Conservation (phyloP, 2,797 vertebrate species). For the Synaphobranchus kaupii region DNA sequence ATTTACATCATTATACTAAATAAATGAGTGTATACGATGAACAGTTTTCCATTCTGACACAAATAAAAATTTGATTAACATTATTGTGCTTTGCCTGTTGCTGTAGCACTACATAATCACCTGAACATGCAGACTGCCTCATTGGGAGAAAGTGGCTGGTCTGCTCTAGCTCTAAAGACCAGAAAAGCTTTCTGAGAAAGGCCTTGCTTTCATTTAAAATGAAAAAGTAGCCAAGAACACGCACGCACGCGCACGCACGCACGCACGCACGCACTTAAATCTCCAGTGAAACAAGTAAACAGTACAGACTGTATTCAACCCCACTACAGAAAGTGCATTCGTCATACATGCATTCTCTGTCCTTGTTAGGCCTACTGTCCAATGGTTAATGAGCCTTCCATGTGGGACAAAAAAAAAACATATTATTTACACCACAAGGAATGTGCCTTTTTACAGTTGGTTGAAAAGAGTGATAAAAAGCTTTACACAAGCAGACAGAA, state of each 20-base stretch:
- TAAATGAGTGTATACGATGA: background rate
- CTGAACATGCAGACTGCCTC: slow-evolving; percentile 11
- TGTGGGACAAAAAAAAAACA: background rate
- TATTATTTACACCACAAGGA: background rate
- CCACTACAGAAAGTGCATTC: background rate
- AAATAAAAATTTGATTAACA: slow-evolving; percentile 26
- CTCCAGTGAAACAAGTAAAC: background rate
- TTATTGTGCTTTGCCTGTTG: slow-evolving; percentile 25
- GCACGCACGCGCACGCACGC: background rate
- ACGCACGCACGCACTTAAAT: background rate
- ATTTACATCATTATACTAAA: background rate
- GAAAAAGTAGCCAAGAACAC: background rate
- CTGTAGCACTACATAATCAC: slow-evolving; percentile 8
- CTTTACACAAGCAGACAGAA: slow-evolving; percentile 7
- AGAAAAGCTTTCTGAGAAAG: background rate
- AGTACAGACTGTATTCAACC: background rate
- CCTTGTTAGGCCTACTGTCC: background rate
- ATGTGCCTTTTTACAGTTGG: slow-evolving; percentile 8
- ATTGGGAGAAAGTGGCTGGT: background rate
- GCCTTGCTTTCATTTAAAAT: background rate
- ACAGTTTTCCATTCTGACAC: slow-evolving; percentile 15
- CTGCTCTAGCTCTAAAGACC: background rate
- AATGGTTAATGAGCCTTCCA: background rate
- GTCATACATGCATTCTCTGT: background rate
- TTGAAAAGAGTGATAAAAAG: background rate